phyloP scores from a whole-genome alignment of 2,797 vertebrate species.

The Chelidonichthys spinosus region DNA sequence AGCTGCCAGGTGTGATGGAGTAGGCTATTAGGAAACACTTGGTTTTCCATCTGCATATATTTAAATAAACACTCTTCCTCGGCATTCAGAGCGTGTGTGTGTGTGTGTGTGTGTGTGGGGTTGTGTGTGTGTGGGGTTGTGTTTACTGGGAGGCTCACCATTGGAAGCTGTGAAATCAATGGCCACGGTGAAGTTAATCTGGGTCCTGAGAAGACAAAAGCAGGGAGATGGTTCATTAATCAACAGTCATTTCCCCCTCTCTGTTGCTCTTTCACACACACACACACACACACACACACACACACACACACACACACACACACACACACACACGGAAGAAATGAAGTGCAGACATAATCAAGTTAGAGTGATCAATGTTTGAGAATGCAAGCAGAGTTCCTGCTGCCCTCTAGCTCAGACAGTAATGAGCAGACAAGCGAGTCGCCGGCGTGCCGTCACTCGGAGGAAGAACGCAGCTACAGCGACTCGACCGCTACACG shows the following conservation, averaged over 20 bases:
- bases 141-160: conserved; percentile 84
- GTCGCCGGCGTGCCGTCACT: not conserved
- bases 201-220: conserved; percentile 89
- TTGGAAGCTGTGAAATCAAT: conserved; percentile 99
- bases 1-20: conserved; percentile 67
- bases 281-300: conserved; percentile 24
- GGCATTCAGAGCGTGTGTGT: not conserved
- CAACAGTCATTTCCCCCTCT: conserved; percentile 11
- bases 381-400: conserved; percentile 24
- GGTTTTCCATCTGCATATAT: conserved; percentile 69
- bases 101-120: not conserved
- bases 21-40: conserved; percentile 68
- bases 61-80: conserved; percentile 61
- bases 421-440: conserved; percentile 9
- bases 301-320: conserved; percentile 23
- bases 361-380: conserved; percentile 32
- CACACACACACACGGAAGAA: conserved; percentile 30
- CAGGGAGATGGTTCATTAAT: conserved; percentile 47
- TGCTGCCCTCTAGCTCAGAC: conserved; percentile 20
- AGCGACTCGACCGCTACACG: not conserved
- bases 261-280: not conserved
- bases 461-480: too few species aligned
- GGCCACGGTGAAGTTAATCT: conserved; percentile 99
- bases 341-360: conserved; percentile 33
- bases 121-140: conserved; percentile 12